These are phyloP conservation scores for Drosophila rellima DNA, from an alignment of 2,888 invertebrate species.

Conservation along the genomic window DNA sequence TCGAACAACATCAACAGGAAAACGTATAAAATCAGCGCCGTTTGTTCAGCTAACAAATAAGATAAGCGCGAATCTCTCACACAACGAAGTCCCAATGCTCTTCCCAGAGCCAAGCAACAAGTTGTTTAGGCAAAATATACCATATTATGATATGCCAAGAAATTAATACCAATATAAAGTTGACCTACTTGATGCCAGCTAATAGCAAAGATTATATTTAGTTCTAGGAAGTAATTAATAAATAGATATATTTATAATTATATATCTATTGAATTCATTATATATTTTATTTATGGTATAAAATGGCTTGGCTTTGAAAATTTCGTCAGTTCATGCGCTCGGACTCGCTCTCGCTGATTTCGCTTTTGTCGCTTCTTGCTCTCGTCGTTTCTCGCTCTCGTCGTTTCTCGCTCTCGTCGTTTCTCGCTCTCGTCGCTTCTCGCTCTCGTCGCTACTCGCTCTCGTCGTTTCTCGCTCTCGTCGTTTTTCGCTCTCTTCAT, in stretches of 20 bases:
- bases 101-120: background rate
- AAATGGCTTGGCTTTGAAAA: no score
- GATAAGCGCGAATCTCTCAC: background rate
- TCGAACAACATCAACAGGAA: no score
- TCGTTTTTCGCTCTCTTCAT: background rate
- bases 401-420: background rate
- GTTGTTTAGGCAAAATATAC: background rate
- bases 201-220: no score
- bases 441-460: background rate
- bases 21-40: constrained; percentile 70
- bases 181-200: no score
- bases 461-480: background rate
- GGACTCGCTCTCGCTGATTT: no score
- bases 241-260: no score
- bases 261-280: no score
- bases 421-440: background rate
- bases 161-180: background rate
- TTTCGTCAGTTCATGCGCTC: no score
- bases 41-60: constrained; percentile 61
- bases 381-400: background rate
- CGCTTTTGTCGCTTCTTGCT: background rate
- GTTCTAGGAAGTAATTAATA: no score
- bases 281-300: no score
- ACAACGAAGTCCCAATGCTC: constrained; percentile 38
- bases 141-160: background rate